Conservation (phyloP, 2,888 invertebrate species). For the Microctonus aethiopoides region DNA sequence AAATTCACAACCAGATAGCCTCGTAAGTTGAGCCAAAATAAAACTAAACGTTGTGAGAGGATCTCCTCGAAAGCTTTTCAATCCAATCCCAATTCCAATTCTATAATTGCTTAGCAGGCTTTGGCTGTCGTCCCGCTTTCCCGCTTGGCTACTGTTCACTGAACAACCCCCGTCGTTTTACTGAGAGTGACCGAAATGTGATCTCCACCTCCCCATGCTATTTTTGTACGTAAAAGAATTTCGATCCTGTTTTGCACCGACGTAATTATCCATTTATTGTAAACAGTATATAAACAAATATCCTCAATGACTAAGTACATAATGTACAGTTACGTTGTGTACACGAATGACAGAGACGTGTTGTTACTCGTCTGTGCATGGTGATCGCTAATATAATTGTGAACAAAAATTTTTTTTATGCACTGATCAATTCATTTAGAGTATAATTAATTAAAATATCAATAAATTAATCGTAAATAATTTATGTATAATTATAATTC, state of each 20-base stretch:
- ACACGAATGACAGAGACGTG: background rate
- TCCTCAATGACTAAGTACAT: background rate
- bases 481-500: background rate
- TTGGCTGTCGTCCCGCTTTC: conserved; percentile 64
- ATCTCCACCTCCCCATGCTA: conserved; percentile 63
- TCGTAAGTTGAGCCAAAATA: conserved; percentile 65
- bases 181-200: conserved; percentile 62
- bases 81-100: conserved; percentile 60
- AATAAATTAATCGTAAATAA: background rate
- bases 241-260: conserved; percentile 54
- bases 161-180: conserved; percentile 53
- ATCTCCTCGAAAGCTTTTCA: conserved; percentile 57
- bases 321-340: background rate
- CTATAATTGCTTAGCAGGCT: conserved; percentile 64
- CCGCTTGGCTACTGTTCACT: conserved; percentile 37
- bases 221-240: conserved; percentile 60
- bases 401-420: background rate
- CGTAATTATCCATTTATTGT: conserved; percentile 50
- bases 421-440: background rate
- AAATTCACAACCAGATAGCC: conserved; percentile 65
- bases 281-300: conserved; percentile 47
- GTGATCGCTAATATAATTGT: too few species aligned
- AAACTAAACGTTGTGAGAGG: conserved; percentile 60
- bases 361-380: too few species aligned
- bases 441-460: too few species aligned